Percentiles rank a stretch among this genome's conserved stretches.
phyloP scores from a whole-genome alignment of 1,140 invertebrate genomes.

The Schlechtendalia chinensis region DNA sequence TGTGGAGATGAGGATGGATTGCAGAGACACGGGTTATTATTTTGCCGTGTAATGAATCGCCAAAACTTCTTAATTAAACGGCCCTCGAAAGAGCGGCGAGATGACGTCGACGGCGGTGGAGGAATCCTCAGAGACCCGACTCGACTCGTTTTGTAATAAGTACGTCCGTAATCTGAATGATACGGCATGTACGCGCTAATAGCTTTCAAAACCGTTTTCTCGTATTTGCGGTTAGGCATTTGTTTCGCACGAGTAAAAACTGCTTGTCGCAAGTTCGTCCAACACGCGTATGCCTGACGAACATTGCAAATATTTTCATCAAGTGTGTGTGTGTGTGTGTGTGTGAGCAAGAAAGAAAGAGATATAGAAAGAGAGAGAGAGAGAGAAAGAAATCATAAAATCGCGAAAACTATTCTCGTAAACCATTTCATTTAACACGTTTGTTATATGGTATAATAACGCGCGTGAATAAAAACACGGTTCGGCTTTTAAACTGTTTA shows the following conservation, averaged over 20 bases:
- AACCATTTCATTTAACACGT: not conserved
- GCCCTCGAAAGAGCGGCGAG: not conserved
- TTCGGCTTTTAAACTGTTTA: conserved; percentile 21
- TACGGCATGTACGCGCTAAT: conserved; percentile 20
- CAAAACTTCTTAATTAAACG: conserved; percentile 41
- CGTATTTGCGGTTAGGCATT: not conserved
- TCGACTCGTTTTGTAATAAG: not conserved
- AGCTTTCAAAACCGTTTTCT: conserved; percentile 2
- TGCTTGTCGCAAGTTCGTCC: no score
- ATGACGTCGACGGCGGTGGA: no score
- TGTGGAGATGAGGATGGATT: not conserved
- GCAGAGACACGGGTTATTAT: conserved; percentile 13
- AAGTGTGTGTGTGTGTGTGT: no score
- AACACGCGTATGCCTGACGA: no score
- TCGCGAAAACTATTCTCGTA: conserved; percentile 7
- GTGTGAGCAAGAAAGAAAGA: no score
- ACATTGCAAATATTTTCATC: no score
- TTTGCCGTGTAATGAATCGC: conserved; percentile 18
- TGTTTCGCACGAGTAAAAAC: no score
- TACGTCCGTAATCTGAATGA: conserved; percentile 17
- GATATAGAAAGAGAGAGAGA: no score
- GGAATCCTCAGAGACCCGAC: not conserved
- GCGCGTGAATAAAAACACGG: conserved; percentile 6
- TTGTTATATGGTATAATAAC: not conserved
- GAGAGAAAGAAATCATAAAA: no score